Evolutionary conservation across 2,797 vertebrate genomes (phyloP), one percentile per base, ranked within the genome.

Genomic region (Epinephelus malabaricus): DNA sequence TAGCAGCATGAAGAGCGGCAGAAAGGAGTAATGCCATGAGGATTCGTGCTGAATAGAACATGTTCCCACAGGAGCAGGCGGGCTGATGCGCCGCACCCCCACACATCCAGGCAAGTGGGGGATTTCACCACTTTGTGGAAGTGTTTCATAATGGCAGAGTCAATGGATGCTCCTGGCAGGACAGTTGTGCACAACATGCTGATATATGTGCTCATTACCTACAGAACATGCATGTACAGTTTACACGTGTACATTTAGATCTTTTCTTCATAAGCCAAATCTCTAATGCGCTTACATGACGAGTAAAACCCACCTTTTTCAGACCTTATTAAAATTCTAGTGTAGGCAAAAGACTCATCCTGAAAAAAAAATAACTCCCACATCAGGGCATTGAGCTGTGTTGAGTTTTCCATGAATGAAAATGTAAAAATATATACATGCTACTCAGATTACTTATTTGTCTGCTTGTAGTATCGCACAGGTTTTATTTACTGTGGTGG

Each of bases 11-110:
- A 72, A 78, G 67, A 54, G 62, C 51, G 54, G 68, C 59, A 76
- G 54, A 76, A 67, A 79, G 47, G 40, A 64, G 40, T 65, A 54
- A 83, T 17, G 81, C 79, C 61, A 74, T 11, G 74, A 78, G 74
- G 61, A 82, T 76, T 84, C 8, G 0, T 19, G 17, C n/a, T 61
- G 65, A 82, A 81, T 83, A 67, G 77, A 83, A 81, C 13, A 18
- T n/a, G 18, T 78, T 67, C 84, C 81, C 69, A 64, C 43, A 40
- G 69, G 60, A 77, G 53, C 62, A 23, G 62, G 30, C 58, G 40
- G 43, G 53, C 34, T 61, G 50, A 80, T 54, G 69, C 73, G 51
- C 30, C 21, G 76, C 82, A 86, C 67, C 85, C 60, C 69, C 79
- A 78, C 73, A 73, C 56, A 58, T 21, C 3, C 0, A 76, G 74